Evolutionary conservation across 2,113 vertebrate species (phyloP).

Genomic region (Neodon shergylaensis): DNA sequence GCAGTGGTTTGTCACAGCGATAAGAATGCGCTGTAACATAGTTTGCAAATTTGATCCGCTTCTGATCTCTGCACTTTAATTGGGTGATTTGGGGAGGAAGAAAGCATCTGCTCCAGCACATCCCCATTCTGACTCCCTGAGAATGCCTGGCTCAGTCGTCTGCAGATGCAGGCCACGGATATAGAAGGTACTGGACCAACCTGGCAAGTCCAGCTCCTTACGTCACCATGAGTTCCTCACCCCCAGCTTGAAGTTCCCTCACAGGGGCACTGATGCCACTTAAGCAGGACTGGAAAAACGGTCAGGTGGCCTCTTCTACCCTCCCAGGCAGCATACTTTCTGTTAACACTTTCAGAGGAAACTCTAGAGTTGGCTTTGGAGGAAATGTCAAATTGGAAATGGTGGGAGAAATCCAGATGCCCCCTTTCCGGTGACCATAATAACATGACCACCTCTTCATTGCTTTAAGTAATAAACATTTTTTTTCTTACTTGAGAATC

Average conservation of each 20-base stretch:
- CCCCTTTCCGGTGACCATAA: not conserved
- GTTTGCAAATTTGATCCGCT: not conserved
- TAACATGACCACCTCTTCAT: not conserved
- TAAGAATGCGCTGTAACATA: not conserved
- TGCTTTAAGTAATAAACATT: slow-evolving; percentile 14
- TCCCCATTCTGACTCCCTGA: not conserved
- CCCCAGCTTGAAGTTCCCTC: not conserved
- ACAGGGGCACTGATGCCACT: not conserved
- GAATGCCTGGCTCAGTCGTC: not conserved
- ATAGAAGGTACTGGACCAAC: not conserved
- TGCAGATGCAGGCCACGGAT: not conserved
- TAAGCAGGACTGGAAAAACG: not conserved
- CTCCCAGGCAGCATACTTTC: not conserved
- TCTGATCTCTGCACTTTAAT: not conserved
- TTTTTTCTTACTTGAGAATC: not conserved
- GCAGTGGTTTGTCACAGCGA: not conserved
- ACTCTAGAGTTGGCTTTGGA: not conserved
- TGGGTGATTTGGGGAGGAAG: not conserved
- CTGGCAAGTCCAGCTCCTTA: not conserved
- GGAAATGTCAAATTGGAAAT: slow-evolving; percentile 9
- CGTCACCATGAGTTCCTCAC: not conserved
- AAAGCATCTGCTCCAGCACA: not conserved
- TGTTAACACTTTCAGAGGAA: not conserved
- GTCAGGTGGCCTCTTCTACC: not conserved
- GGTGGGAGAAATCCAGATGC: not conserved